Evolutionary conservation across 2,797 vertebrate genomes (phyloP), one percentile per base, ranked within the genome.

Genomic region (Austrolebias charrua): DNA sequence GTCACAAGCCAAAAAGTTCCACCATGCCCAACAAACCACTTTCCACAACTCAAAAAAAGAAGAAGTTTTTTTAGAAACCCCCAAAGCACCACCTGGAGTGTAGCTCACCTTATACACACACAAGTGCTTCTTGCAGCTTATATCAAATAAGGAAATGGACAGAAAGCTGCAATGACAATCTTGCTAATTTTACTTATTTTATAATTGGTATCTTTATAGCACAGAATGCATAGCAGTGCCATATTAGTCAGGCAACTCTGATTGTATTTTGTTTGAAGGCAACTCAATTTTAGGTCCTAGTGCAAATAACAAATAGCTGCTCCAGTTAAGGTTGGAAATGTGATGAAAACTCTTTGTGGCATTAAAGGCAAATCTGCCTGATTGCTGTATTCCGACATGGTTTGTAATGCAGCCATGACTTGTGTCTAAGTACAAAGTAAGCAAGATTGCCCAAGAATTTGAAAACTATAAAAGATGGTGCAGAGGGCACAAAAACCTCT

Each of bases 151-250:
- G 28, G 6, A 67, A 66, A n/a, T 55, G 54, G 24, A 16, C 60
- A 33, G 53, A 14, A 76, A 57, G 53, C 55, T 76, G 65, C 57
- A 51, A 29, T 50, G 54, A 79, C 60, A 73, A 78, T 83, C 63
- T 68, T 60, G 60, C 63, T 33, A 19, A 46, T 62, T 57, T 49
- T 44, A 43, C 40, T 63, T 28, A 42, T 31, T 40, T 38, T 12
- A 50, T 20, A 15, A 13, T 33, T 13, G 4, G 55, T 28, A 48
- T 12, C 38, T 38, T 60, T 24, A 45, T 40, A 19, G 6, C 18
- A 19, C 15, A 18, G 46, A 11, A 24, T 16, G 14, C 16, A 4
- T 45, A 11, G 10, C 20, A 31, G n/a, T n/a, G n/a, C n/a, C n/a
- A 24, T 24, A 24, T 24, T 24, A 24, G 24, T 24, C 3, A 24